Evolutionary conservation across 53 echinoderm and acorn worm genomes (phyloP).

Genomic region (Hippasteria phrygiana): DNA sequence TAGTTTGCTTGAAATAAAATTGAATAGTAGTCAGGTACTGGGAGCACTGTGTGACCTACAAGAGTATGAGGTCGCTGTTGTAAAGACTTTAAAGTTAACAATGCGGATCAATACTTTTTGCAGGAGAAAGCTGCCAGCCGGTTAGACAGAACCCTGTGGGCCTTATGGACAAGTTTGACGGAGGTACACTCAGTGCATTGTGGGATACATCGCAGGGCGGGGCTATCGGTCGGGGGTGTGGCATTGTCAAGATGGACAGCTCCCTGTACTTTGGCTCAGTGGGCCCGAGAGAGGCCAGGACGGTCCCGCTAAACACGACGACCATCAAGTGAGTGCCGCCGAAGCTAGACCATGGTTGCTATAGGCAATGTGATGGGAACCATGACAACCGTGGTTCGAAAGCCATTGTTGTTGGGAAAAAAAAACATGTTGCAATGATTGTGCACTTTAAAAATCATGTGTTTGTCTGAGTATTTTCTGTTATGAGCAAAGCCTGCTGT

Average conservation of each 20-base stretch:
- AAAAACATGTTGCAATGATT: too few species aligned
- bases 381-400: too few species aligned
- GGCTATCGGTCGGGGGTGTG: slow-evolving; percentile 77
- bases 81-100: too few species aligned
- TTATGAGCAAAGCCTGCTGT: too few species aligned
- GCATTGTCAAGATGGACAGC: slow-evolving; percentile 87
- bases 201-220: slow-evolving; percentile 75
- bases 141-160: slow-evolving; percentile 64
- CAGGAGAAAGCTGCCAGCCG: slow-evolving; percentile 73
- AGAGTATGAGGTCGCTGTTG: too few species aligned
- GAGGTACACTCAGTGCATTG: slow-evolving; percentile 30
- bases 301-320: slow-evolving; percentile 87
- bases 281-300: slow-evolving; percentile 91
- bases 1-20: too few species aligned
- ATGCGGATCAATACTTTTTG: too few species aligned
- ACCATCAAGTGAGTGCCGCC: slow-evolving; percentile 80
- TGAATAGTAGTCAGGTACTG: too few species aligned
- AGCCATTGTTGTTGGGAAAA: too few species aligned
- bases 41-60: too few species aligned
- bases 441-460: too few species aligned
- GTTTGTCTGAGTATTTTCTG: too few species aligned
- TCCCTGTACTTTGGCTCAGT: slow-evolving; percentile 91
- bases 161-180: slow-evolving; percentile 80
- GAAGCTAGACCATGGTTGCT: not conserved
- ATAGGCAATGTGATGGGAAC: not conserved